Conservation (phyloP, 2,888 invertebrate genomes). For the Chrysolina oricalcia region DNA sequence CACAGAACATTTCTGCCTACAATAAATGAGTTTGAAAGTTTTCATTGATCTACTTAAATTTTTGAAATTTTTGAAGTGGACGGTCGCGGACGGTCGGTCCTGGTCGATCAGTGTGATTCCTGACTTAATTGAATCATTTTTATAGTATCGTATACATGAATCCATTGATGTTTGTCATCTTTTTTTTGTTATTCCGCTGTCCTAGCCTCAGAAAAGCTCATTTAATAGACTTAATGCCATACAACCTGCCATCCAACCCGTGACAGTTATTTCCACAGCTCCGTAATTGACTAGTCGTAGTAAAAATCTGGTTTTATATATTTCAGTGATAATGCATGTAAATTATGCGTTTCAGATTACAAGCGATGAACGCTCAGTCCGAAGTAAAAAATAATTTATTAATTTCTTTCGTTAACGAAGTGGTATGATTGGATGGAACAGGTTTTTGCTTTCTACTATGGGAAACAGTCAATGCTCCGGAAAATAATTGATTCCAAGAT, state of each 20-base stretch:
- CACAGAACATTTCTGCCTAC: too few relatives aligned
- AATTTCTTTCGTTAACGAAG: constrained; percentile 68
- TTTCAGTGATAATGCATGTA: constrained; percentile 52
- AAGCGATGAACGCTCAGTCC: constrained; percentile 41
- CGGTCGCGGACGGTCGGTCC: too few relatives aligned
- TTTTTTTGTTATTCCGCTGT: too few relatives aligned
- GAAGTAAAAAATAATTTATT: constrained; percentile 64
- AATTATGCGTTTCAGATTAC: constrained; percentile 50
- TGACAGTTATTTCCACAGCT: not conserved
- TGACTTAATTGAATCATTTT: too few relatives aligned
- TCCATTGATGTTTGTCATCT: too few relatives aligned
- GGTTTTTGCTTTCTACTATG: constrained; percentile 63
- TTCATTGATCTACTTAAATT: too few relatives aligned
- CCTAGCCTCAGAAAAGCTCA: too few relatives aligned
- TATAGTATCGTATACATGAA: too few relatives aligned
- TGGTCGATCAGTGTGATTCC: too few relatives aligned
- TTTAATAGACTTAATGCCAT: too few relatives aligned
- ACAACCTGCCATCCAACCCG: not conserved
- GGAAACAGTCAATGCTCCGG: constrained; percentile 67
- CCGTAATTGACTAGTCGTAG: not conserved
- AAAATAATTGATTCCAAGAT: constrained; percentile 68
- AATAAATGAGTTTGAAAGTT: too few relatives aligned
- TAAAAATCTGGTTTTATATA: constrained; percentile 34
- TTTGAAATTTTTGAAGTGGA: too few relatives aligned
- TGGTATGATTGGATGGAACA: constrained; percentile 65